A percentile compares a stretch with the other conserved stretches of the same genome.
Conservation (phyloP, 2,888 invertebrate genomes). For the Oligia fasciuncula region DNA sequence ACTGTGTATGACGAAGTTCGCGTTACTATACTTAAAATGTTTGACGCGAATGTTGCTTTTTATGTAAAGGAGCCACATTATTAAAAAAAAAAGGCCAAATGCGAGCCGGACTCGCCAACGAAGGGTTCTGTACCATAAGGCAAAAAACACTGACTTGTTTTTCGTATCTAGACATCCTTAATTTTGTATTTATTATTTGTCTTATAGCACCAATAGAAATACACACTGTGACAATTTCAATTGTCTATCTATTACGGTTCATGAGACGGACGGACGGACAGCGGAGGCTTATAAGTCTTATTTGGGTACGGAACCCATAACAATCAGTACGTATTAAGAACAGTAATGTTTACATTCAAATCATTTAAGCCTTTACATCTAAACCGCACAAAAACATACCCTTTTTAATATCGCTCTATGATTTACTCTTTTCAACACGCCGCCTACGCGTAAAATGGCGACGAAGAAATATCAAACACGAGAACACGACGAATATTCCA, state of each 20-base stretch:
- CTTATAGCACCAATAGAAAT: neutral
- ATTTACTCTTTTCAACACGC: constrained; percentile 24
- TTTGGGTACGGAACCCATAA: neutral
- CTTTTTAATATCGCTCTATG: constrained; percentile 35
- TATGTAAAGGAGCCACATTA: neutral
- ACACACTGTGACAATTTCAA: neutral
- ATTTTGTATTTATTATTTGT: neutral
- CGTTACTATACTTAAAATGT: neutral
- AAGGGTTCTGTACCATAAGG: neutral
- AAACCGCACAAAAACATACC: neutral
- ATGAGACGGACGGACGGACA: neutral
- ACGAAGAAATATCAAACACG: constrained; percentile 38
- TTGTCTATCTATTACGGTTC: neutral
- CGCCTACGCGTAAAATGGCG: constrained; percentile 1
- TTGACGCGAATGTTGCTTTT: neutral
- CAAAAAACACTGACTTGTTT: neutral
- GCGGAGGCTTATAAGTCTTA: neutral
- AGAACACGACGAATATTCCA: constrained; percentile 12
- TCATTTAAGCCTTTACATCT: constrained; percentile 16
- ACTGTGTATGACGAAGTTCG: constrained; percentile 20
- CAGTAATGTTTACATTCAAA: constrained; percentile 15
- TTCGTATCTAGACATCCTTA: neutral
- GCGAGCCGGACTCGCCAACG: neutral
- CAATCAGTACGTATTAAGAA: neutral
- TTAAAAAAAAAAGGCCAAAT: neutral